Conservation (phyloP, 2,113 vertebrate genomes). For the Embiotoca jacksoni region DNA sequence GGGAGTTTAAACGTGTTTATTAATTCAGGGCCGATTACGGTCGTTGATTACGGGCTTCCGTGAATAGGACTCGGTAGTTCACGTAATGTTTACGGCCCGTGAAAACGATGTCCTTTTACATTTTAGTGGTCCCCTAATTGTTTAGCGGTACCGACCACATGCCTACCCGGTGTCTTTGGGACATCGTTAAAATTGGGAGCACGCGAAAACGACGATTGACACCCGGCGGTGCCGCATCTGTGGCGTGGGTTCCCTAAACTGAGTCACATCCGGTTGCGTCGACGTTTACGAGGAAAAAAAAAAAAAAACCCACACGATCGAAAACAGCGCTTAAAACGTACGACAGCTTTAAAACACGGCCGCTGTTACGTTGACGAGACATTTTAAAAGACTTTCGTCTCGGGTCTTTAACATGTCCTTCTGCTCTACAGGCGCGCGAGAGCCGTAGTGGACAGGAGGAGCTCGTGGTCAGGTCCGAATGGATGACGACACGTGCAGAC, state of each 20-base stretch:
- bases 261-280: constrained; percentile 57
- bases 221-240: background rate
- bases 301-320: background rate
- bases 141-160: constrained; percentile 5
- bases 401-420: too few relatives aligned
- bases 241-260: background rate
- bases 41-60: too few relatives aligned
- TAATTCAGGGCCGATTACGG: too few relatives aligned
- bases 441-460: background rate
- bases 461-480: constrained; percentile 50
- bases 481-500: constrained; percentile 73
- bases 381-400: too few relatives aligned
- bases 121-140: background rate
- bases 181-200: background rate
- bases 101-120: background rate
- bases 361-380: too few relatives aligned
- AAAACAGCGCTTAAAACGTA: background rate
- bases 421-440: too few relatives aligned
- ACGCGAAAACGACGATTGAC: background rate
- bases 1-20: too few relatives aligned
- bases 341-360: too few relatives aligned
- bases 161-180: background rate
- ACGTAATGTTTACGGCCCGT: too few relatives aligned
- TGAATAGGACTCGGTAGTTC: too few relatives aligned
- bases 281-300: background rate